These are phyloP conservation scores for Tetragonisca angustula DNA, from an alignment of 2,888 invertebrate genomes.

Conservation along the genomic window DNA sequence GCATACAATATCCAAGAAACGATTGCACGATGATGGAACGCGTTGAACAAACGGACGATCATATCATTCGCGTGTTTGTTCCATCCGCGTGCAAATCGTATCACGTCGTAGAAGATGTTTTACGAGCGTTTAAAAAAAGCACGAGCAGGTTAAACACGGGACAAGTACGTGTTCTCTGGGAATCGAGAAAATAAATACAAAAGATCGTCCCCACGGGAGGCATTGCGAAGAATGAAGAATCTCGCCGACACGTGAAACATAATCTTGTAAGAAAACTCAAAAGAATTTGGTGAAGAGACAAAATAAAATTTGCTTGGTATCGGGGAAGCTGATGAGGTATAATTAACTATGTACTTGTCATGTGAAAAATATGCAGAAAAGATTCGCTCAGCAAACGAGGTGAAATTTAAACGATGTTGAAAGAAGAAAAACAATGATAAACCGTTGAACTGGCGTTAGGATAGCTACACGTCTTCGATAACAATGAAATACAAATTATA, in stretches of 20 bases:
- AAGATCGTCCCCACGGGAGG: background rate
- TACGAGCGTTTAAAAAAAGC: slow-evolving; percentile 25
- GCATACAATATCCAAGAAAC: slow-evolving; percentile 69
- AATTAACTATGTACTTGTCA: no score
- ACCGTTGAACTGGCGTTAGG: background rate
- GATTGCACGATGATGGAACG: slow-evolving; percentile 17
- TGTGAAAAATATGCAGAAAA: background rate
- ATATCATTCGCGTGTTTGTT: background rate
- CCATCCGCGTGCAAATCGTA: background rate
- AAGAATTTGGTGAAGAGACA: background rate
- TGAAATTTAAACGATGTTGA: background rate
- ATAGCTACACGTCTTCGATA: slow-evolving; percentile 8
- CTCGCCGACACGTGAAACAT: background rate
- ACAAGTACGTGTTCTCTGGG: background rate
- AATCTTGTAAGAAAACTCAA: background rate
- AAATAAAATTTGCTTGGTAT: background rate
- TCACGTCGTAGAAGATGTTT: background rate
- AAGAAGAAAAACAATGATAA: background rate
- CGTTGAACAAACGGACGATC: slow-evolving; percentile 11
- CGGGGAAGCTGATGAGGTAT: background rate
- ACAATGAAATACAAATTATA: slow-evolving; percentile 53
- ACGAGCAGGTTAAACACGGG: background rate
- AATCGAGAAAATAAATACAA: background rate
- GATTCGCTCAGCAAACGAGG: background rate
- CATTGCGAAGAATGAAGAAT: background rate